A percentile compares a stretch with the other conserved stretches of the same genome.
Conservation (phyloP, 2,888 invertebrate species). For the Cephus spinipes region DNA sequence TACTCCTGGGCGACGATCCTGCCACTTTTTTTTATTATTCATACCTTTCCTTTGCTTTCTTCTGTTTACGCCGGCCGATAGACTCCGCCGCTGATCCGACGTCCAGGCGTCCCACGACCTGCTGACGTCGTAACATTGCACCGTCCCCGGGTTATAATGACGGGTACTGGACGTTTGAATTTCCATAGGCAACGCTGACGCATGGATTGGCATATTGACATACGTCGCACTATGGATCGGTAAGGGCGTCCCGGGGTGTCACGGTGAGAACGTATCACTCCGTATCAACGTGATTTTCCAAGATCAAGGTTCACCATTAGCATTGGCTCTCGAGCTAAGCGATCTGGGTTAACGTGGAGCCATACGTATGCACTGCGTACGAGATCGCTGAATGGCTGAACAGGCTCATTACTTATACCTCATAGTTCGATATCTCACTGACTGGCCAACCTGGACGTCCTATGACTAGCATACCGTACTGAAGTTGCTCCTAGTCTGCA, state of each 20-base stretch:
- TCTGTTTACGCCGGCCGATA: not conserved
- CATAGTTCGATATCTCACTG: not conserved
- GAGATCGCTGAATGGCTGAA: not conserved
- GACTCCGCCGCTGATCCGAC: not conserved
- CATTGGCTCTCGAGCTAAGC: conserved; percentile 45
- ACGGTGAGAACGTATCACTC: not conserved
- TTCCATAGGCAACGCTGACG: not conserved
- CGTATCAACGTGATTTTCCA: conserved; percentile 32
- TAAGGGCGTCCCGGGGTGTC: not conserved
- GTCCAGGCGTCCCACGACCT: too few species aligned
- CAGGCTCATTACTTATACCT: not conserved
- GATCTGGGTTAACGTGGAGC: conserved; percentile 45
- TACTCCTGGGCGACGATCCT: not conserved
- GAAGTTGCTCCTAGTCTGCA: conserved; percentile 23
- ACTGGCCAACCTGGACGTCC: not conserved
- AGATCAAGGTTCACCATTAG: conserved; percentile 52
- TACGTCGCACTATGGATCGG: not conserved
- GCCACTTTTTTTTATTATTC: not conserved
- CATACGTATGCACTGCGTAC: conserved; percentile 4
- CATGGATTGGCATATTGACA: not conserved
- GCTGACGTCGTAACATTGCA: not conserved
- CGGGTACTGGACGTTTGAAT: not conserved
- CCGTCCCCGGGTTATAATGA: not conserved
- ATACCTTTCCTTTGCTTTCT: not conserved
- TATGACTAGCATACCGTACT: not conserved